These are phyloP conservation scores for fruit fly (Drosophila melanogaster) DNA, from an alignment of 1,140 invertebrate genomes.

Conservation along the genomic window DNA sequence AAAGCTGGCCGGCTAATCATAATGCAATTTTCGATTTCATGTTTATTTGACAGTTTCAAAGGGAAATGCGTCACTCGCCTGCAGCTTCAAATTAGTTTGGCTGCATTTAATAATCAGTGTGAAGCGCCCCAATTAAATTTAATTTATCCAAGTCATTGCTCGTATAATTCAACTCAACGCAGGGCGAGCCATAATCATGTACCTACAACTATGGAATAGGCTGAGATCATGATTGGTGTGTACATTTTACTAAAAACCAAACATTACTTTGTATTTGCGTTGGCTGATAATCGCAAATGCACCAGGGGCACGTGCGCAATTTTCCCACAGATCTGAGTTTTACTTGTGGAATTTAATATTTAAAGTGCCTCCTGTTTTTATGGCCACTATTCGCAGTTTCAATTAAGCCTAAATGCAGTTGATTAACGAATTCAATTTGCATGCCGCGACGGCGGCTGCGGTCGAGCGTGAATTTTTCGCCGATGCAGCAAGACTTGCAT, in stretches of 20 bases:
- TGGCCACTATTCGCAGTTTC: conserved; percentile 32
- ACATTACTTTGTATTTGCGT: not conserved
- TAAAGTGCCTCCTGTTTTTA: conserved; percentile 12
- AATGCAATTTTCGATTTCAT: conserved; percentile 20
- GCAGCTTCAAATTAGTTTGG: conserved; percentile 13
- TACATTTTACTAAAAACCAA: not conserved
- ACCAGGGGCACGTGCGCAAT: conserved; percentile 1
- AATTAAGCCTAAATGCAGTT: conserved; percentile 71
- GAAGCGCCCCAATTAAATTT: conserved; percentile 15
- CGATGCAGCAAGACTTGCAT: conserved; percentile 47
- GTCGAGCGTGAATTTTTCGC: conserved; percentile 28
- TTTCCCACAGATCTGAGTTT: conserved; percentile 16
- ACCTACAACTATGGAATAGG: conserved; percentile 4
- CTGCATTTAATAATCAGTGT: conserved; percentile 25
- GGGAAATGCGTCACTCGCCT: conserved; percentile 7
- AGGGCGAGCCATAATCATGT: conserved; percentile 3
- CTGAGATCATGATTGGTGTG: not conserved
- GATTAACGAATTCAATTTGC: conserved; percentile 77
- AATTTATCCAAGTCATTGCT: conserved; percentile 5
- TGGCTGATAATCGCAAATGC: conserved; percentile 12
- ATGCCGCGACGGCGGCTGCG: conserved; percentile 9
- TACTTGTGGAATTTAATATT: conserved; percentile 40
- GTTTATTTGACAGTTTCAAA: conserved; percentile 38
- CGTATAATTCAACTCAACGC: not conserved
- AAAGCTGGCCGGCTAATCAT: not conserved